Conservation (phyloP, 1,140 invertebrate genomes). For the Lordiphosa mommai region DNA sequence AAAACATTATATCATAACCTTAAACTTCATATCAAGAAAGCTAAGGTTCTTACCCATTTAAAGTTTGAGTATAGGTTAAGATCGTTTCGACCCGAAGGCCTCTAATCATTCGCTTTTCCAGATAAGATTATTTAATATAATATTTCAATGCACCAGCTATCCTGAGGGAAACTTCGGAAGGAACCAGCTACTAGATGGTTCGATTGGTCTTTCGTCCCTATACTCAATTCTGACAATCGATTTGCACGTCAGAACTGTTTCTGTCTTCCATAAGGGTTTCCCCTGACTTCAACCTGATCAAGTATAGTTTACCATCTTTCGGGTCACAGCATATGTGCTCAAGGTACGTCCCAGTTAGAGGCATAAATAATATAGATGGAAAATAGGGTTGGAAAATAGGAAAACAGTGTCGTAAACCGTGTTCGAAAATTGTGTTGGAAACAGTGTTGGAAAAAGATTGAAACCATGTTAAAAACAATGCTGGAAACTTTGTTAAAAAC, state of each 20-base stretch:
- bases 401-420: no score
- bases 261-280: constrained; percentile 93
- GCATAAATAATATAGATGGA: constrained; percentile 37
- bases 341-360: constrained; percentile 82
- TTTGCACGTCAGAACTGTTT: constrained; percentile 95
- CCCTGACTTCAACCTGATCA: constrained; percentile 86
- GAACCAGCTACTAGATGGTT: constrained; percentile 90
- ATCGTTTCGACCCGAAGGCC: constrained; percentile 16
- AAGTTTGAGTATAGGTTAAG: constrained; percentile 62
- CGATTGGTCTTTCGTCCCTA: constrained; percentile 95
- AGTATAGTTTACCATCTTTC: constrained; percentile 79
- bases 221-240: constrained; percentile 94
- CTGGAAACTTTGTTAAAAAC: no score
- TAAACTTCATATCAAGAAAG: constrained; percentile 79
- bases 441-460: no score
- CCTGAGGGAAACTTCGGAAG: constrained; percentile 95
- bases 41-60: constrained; percentile 93
- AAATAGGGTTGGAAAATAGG: no score
- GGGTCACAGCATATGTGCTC: constrained; percentile 61
- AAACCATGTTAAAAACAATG: no score
- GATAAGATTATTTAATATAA: constrained; percentile 22
- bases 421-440: no score
- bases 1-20: no score
- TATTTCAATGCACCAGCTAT: constrained; percentile 79
- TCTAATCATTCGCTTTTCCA: constrained; percentile 28